Conservation (phyloP, 2,888 invertebrate genomes). For the Scaptomyza caliginosa region DNA sequence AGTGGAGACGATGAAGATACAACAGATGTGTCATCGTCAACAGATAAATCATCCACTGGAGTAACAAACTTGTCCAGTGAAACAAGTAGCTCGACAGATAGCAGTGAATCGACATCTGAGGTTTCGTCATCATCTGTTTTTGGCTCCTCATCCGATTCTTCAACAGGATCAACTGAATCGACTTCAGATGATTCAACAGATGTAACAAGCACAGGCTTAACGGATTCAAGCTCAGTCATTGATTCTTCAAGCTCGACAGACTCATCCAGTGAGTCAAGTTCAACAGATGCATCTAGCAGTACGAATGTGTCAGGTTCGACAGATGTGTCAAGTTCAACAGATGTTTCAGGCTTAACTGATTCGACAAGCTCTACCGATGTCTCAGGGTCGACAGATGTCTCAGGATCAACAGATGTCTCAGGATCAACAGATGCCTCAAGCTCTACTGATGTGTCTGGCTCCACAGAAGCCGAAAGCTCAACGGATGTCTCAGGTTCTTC, state of each 20-base stretch:
- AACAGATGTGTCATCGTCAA: conserved; percentile 42
- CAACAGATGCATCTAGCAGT: conserved; percentile 39
- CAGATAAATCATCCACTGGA: conserved; percentile 24
- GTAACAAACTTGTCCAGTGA: conserved; percentile 36
- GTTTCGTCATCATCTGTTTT: conserved; percentile 22
- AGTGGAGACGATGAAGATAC: conserved; percentile 73
- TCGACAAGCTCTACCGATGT: conserved; percentile 33
- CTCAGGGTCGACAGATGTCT: conserved; percentile 36
- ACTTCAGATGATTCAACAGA: conserved; percentile 36
- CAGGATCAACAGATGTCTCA: conserved; percentile 41
- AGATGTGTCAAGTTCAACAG: conserved; percentile 31
- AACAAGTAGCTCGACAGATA: conserved; percentile 13
- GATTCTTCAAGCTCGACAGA: conserved; percentile 30
- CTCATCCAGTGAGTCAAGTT: background rate
- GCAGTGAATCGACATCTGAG: conserved; percentile 21
- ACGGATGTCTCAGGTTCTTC: conserved; percentile 22
- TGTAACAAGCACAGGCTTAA: conserved; percentile 23
- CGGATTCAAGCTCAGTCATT: conserved; percentile 27
- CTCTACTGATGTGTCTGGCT: conserved; percentile 27
- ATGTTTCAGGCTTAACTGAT: conserved; percentile 28
- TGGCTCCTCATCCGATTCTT: conserved; percentile 22
- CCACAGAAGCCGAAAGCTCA: conserved; percentile 26
- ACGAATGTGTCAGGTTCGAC: conserved; percentile 27
- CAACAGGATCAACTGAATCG: conserved; percentile 19
- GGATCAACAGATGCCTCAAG: conserved; percentile 24